Conservation (phyloP, 2,113 vertebrate species). For the Alligator sinensis region DNA sequence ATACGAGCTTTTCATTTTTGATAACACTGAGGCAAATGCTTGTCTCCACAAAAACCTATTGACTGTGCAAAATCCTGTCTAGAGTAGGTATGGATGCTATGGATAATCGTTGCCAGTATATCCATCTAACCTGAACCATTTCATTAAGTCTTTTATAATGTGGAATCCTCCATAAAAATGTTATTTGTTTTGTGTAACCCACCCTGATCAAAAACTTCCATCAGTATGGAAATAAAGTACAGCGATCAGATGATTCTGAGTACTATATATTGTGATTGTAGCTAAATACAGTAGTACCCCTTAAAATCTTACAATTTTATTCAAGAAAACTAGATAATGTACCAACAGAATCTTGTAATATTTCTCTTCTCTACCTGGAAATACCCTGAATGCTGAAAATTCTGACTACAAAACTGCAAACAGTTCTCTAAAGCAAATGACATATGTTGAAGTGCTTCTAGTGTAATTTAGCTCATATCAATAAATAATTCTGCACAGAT, state of each 20-base stretch:
- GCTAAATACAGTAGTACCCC: neutral
- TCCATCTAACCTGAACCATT: neutral
- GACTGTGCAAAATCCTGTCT: neutral
- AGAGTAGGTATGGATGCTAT: neutral
- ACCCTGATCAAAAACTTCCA: neutral
- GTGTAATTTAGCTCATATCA: neutral
- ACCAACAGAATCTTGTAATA: neutral
- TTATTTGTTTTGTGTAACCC: neutral
- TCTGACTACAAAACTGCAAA: neutral
- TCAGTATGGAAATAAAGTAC: neutral
- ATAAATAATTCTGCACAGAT: neutral
- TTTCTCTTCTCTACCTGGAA: neutral
- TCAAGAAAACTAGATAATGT: conserved; percentile 11
- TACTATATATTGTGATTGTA: neutral
- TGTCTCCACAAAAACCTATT: neutral
- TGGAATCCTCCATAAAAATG: conserved; percentile 3
- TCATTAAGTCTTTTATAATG: conserved; percentile 10
- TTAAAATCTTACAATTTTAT: neutral
- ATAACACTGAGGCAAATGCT: conserved; percentile 21
- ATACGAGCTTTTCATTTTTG: neutral
- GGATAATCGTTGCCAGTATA: neutral
- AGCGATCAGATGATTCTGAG: neutral
- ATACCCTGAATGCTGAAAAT: neutral
- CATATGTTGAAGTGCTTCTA: neutral
- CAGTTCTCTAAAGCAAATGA: neutral